Percentiles rank a stretch among this genome's conserved stretches.
phyloP scores from a whole-genome alignment of 2,888 invertebrate genomes.

The Zhengitettix transpicula region DNA sequence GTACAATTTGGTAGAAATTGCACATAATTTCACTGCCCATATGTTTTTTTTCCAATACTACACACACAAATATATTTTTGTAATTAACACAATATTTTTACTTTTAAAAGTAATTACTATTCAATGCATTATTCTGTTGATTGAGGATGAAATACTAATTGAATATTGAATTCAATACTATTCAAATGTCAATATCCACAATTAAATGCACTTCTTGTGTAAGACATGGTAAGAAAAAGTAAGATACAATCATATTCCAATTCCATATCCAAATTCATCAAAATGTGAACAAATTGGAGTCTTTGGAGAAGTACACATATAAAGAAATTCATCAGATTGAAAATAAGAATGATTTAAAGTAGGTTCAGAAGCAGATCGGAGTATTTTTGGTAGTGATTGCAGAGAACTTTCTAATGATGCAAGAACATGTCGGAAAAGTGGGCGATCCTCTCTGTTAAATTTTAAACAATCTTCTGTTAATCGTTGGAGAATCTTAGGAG shows the following conservation, averaged over 20 bases:
- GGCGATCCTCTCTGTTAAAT: slow-evolving; percentile 71
- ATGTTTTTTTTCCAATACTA: too few relatives aligned
- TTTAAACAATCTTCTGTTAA: slow-evolving; percentile 84
- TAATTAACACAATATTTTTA: too few relatives aligned
- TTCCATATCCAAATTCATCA: slow-evolving; percentile 33
- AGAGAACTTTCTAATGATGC: slow-evolving; percentile 75
- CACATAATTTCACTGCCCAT: too few relatives aligned
- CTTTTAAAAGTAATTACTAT: too few relatives aligned
- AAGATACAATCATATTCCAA: neutral
- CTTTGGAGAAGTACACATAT: slow-evolving; percentile 85
- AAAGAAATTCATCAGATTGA: slow-evolving; percentile 73
- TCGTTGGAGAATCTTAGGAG: slow-evolving; percentile 78
- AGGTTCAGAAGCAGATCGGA: slow-evolving; percentile 75
- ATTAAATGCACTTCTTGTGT: too few relatives aligned
- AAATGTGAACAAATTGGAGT: slow-evolving; percentile 85
- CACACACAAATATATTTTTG: too few relatives aligned
- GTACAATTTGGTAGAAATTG: too few relatives aligned
- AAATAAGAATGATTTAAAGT: slow-evolving; percentile 69
- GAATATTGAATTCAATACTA: too few relatives aligned
- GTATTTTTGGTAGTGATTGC: slow-evolving; percentile 80
- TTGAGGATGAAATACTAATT: too few relatives aligned
- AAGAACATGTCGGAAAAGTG: slow-evolving; percentile 77
- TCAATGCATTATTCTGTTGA: too few relatives aligned
- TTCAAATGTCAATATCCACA: too few relatives aligned
- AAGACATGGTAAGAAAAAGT: too few relatives aligned